Evolutionary conservation across 2,797 vertebrate genomes (phyloP), one percentile per base, ranked within the genome.

Genomic region (Sandelia bainsii): DNA sequence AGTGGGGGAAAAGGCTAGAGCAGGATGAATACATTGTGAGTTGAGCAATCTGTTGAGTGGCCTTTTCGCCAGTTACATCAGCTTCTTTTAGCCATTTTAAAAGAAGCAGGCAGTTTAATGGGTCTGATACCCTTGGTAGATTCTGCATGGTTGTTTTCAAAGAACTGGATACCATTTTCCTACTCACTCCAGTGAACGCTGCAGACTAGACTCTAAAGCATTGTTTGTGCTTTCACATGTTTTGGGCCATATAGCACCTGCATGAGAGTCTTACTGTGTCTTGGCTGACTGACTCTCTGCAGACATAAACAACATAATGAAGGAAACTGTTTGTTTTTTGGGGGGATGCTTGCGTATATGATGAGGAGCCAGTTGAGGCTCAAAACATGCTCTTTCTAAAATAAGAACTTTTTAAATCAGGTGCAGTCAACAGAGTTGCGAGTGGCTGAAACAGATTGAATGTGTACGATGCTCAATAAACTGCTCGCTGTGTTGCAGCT

Each of bases 81-180:
- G 61, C 56, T 62, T 51, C 42, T 74, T 66, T 80, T 32, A 23
- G 77, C n/a, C 29, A 62, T 58, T 81, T 63, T 63, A 51, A 73
- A 69, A 63, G 56, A 56, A 60, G 45, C 29, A 37, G 59, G 54
- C 64, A 69, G 48, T 69, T 61, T 71, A 85, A 78, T 80, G 71
- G 71, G 46, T 52, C 2, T 16, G 8, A 63, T 54, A 48, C 56
- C 54, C 77, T 42, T 46, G 46, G n/a, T 32, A 17, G 42, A 49
- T 49, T 69, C n/a, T 61, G 37, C 46, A 32, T 5, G 50, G 40
- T 62, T 60, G 17, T 20, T 20, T 77, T 25, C 34, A 66, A 16
- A 40, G 58, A 54, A 64, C 9, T 74, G 10, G 46, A 62, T 44
- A 12, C 51, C 6, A 19, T 62, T 27, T 49, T 61, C 13, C 42